Base-by-base conservation (phyloP, 1,140 invertebrate species). In the Diorhabda sublineata region DNA sequence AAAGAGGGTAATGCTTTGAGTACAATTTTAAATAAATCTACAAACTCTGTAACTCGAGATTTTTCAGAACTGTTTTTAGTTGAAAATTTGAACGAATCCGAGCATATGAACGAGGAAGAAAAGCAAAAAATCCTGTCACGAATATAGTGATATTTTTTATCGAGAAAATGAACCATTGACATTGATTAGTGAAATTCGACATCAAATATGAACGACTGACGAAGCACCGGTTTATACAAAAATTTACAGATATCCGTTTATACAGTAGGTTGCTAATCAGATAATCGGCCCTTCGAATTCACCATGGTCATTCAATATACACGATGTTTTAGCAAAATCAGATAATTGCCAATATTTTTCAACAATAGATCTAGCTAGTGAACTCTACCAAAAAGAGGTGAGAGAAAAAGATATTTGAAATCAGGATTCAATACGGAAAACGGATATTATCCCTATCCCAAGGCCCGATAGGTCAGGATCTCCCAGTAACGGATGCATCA, bases 301-400 rank as follows among this genome's bases (percentile, higher is more conserved):
- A 4, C 67, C 52, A n/a, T 68, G 67, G 60, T 26, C 26, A 26
- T 26, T 26, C 26, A 72, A 67, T 67, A 71, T 66, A 57, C 59
- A 72, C 73, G 61, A 43, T 66, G 60, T 61, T 44, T 11, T 67
- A 74, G 8, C 75, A 76, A 63, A 56, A 73, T 6, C 45, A 64
- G 57, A 43, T 76, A 42, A 75, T 61, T 5, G 66, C 64, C 42
- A 65, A 73, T 56, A 74, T 72, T 7, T 70, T 80, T 5, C 58
- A 80, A 42, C 71, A 75, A 73, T 80, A 80, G 58, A 80, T 78
- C 0, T 75, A 82, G 64, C 78, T 80, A 68, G 26, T 44, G 3
- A 75, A 77, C 75, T 56, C 42, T 66, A 81, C 80, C 61, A 73
- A 73, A 6, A 66, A 80, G 57, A 76, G 74, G 5, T 77, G 77